Base-by-base conservation (phyloP, 1,140 invertebrate species). In the Drosophila oshimai region DNA sequence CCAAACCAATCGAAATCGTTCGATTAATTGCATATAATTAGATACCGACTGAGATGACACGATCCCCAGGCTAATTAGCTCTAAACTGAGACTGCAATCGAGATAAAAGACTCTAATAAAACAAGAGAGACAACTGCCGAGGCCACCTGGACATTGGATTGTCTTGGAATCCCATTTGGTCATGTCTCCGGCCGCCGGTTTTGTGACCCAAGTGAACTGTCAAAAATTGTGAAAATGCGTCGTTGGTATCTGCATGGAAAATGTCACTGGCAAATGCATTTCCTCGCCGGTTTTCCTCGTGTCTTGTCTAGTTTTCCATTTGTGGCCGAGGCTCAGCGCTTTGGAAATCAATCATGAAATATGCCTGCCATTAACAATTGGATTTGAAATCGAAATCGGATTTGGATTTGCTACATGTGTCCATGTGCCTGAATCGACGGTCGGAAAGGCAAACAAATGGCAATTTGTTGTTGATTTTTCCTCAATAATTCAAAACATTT, bases 301-400 rank as follows among this genome's bases (percentile, higher is more conserved):
- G 26, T 37, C 13, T 9, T 29, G 45, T 37, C 17, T 44, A 17
- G 41, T 24, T 72, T 76, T 60, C 75, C 75, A 68, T 67, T 69
- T 79, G 69, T 37, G 45, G 74, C 18, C 20, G 17, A 5, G 28
- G 33, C 47, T 50, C 26, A 51, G 34, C 15, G 44, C 33, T 73
- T 50, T 44, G 33, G 64, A 75, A 84, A 83, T 80, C 78, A 80
- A 80, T 80, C 77, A 81, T 78, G 74, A 79, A 67, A 74, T 68
- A 79, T 78, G 53, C 44, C 41, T 37, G 74, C 74, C 74, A 77
- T 77, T 77, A 76, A 78, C 79, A 79, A 79, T 73, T 81, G 31
- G 64, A 75, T 80, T 79, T 64, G 46, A 37, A 79, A 74, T 78
- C 62, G 61, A 65, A 74, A 62, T 79, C 65, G 60, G 78, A 62